Evolutionary conservation across 2,888 invertebrate genomes (phyloP).

Genomic region (Phaedon cochleariae): DNA sequence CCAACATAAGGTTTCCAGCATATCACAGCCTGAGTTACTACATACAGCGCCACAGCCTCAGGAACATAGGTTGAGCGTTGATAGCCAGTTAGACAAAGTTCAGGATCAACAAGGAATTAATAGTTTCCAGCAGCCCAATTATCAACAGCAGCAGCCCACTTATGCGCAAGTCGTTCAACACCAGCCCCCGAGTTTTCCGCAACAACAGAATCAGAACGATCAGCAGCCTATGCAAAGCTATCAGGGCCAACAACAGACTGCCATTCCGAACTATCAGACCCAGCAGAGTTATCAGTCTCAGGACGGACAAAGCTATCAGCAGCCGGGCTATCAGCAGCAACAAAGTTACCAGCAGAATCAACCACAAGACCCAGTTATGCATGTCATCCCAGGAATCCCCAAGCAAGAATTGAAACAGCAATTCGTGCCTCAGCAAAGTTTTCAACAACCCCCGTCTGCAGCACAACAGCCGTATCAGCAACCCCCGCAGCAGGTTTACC

Average conservation of each 20-base stretch:
- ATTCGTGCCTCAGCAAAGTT: slow-evolving; percentile 29
- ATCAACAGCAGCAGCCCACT: slow-evolving; percentile 35
- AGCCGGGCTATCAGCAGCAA: slow-evolving; percentile 41
- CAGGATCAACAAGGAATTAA: slow-evolving; percentile 37
- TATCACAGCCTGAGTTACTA: slow-evolving; percentile 58
- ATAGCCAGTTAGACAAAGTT: slow-evolving; percentile 56
- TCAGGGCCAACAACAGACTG: slow-evolving; percentile 28
- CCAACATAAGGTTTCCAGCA: slow-evolving; percentile 56
- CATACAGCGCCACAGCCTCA: slow-evolving; percentile 45
- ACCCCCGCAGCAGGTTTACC: slow-evolving; percentile 20
- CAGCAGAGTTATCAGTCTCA: slow-evolving; percentile 36
- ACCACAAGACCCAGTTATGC: slow-evolving; percentile 34
- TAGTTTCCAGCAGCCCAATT: slow-evolving; percentile 42
- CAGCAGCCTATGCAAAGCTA: slow-evolving; percentile 32
- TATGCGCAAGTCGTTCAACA: slow-evolving; percentile 39
- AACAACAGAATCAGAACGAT: slow-evolving; percentile 38
- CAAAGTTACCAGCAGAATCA: slow-evolving; percentile 38
- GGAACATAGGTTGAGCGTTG: slow-evolving; percentile 53
- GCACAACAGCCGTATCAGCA: slow-evolving; percentile 30
- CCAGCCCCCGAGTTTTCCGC: slow-evolving; percentile 30
- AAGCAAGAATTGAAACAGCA: slow-evolving; percentile 41
- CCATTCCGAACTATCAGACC: slow-evolving; percentile 33
- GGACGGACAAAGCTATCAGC: slow-evolving; percentile 38
- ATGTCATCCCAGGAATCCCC: slow-evolving; percentile 25
- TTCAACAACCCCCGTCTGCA: slow-evolving; percentile 33